Conservation (phyloP, 2,888 invertebrate species). For the Epinotia ramella region DNA sequence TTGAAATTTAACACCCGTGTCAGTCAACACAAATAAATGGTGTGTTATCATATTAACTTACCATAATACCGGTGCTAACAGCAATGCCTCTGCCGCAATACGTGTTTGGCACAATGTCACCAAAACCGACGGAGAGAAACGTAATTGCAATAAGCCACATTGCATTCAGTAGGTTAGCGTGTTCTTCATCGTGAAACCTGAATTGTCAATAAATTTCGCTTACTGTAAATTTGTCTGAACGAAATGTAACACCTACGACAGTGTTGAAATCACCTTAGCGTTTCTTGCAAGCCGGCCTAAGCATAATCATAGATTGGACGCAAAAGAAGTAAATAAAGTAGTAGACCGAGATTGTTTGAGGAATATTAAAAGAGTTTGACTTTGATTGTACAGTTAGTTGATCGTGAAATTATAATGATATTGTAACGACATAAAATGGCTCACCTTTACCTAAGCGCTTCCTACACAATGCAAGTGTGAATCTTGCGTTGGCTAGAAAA, state of each 20-base stretch:
- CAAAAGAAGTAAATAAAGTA: slow-evolving; percentile 60
- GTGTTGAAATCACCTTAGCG: slow-evolving; percentile 32
- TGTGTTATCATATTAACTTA: slow-evolving; percentile 87
- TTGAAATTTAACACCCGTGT: slow-evolving; percentile 55
- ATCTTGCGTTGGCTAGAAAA: slow-evolving; percentile 70
- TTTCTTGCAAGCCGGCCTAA: slow-evolving; percentile 35
- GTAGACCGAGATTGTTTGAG: slow-evolving; percentile 54
- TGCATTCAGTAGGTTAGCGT: slow-evolving; percentile 99
- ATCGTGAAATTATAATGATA: slow-evolving; percentile 63
- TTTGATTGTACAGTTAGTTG: slow-evolving; percentile 71
- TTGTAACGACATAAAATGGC: slow-evolving; percentile 81
- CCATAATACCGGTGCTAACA: slow-evolving; percentile 99
- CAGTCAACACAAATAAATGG: slow-evolving; percentile 79
- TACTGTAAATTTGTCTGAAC: slow-evolving; percentile 55
- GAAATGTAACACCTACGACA: slow-evolving; percentile 23
- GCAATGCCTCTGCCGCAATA: slow-evolving; percentile 99
- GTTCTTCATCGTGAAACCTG: slow-evolving; percentile 99
- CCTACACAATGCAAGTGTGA: slow-evolving; percentile 71
- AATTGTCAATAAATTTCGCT: slow-evolving; percentile 81
- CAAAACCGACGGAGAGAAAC: slow-evolving; percentile 99
- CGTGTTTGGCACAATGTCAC: slow-evolving; percentile 99
- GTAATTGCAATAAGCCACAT: slow-evolving; percentile 99
- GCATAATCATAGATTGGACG: slow-evolving; percentile 52
- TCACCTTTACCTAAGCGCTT: slow-evolving; percentile 77
- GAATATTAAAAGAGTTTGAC: slow-evolving; percentile 80